Evolutionary conservation across 37 sponge, comb jelly and placozoan genomes (phyloP), one percentile per base, ranked within the genome.

Genomic region (Ianthella basta): DNA sequence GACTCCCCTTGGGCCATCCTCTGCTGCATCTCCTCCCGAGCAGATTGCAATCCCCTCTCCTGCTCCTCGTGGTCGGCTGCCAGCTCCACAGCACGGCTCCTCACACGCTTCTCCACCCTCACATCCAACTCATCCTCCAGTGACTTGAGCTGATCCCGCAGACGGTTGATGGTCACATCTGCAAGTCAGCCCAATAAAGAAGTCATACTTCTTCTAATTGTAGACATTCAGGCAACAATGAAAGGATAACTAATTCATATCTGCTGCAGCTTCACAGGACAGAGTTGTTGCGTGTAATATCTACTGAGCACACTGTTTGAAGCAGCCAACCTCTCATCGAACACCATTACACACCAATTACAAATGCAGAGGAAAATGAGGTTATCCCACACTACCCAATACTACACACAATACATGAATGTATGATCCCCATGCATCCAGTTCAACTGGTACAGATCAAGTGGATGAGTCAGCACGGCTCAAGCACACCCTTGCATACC

Each of bases 91-190:
- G 78, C 86, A 44, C 77, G 68, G 18, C 72, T 81, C n/a, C 56
- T 79, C 34, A 81, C 80, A 35, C 78, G 80, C 35, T 84, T 83
- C 90, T 92, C 56, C 19, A 68, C 88, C 54, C 29, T 81, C 34
- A 83, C 64, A 73, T 96, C 92, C 56, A 88, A 50, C 32, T 55
- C 61, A 0, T 83, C 80, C 73, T 97, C 96, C 75, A 86, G 27
- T n/a, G 91, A 91, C 55, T 89, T 95, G 20, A 97, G 53, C 61
- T 93, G 89, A 20, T 95, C 94, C 55, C 74, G 87, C 55, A 97
- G 79, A n/a, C 87, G 81, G 19, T 82, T 82, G 23, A 97, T 86
- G 39, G 96, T 96, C 23, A 90, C 95, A 74, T 93, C 96, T 88
- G 81, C 27, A 83, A 5, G 4, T 3, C 29, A 74, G 36, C 6